Conservation (phyloP, 1,140 invertebrate species). For the Olivierus martensii region DNA sequence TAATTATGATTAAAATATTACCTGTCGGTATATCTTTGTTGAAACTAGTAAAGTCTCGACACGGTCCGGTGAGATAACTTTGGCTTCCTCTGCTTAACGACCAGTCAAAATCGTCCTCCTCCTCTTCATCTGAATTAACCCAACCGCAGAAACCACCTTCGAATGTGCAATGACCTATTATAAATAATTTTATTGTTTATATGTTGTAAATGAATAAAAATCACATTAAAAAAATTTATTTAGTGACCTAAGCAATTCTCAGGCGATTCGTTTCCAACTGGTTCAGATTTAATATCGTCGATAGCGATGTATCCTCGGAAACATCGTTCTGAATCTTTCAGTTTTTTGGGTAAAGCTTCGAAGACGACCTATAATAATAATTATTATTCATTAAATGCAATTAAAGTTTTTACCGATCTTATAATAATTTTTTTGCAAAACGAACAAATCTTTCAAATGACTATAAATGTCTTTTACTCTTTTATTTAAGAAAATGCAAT, state of each 20-base stretch:
- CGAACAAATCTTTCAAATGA: too few relatives aligned
- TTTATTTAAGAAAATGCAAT: too few relatives aligned
- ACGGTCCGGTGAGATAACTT: constrained; percentile 48
- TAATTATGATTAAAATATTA: neutral
- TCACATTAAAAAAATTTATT: too few relatives aligned
- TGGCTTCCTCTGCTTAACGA: constrained; percentile 44
- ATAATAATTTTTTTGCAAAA: too few relatives aligned
- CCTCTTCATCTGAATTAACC: constrained; percentile 36
- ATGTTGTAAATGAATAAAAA: too few relatives aligned
- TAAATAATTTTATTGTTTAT: too few relatives aligned
- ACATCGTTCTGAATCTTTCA: constrained; percentile 35
- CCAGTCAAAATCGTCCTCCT: constrained; percentile 50
- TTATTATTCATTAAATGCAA: neutral
- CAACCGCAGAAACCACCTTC: constrained; percentile 50
- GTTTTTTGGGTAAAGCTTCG: constrained; percentile 43
- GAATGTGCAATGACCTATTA: constrained; percentile 47
- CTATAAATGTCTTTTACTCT: too few relatives aligned
- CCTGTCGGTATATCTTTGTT: constrained; percentile 40
- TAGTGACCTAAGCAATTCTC: too few relatives aligned
- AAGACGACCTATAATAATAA: constrained; percentile 37
- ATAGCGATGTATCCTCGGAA: constrained; percentile 48
- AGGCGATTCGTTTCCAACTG: too few relatives aligned
- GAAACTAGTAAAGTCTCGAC: constrained; percentile 43
- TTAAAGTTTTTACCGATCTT: too few relatives aligned
- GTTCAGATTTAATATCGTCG: constrained; percentile 43